Evolutionary conservation across 2,797 vertebrate genomes (phyloP).

Genomic region (Anguilla marmorata): DNA sequence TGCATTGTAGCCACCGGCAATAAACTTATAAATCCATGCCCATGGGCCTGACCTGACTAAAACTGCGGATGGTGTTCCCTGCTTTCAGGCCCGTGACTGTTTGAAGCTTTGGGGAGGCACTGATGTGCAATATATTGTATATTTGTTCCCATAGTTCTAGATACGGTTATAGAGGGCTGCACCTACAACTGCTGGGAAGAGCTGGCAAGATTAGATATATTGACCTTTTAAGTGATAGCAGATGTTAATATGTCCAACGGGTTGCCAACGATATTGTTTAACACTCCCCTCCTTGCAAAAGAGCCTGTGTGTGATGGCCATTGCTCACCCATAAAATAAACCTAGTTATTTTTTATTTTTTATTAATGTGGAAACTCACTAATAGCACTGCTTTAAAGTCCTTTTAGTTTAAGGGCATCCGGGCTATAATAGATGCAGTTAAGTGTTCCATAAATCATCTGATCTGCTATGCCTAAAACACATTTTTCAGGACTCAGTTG

Average conservation of each 20-base stretch:
- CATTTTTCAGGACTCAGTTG: neutral
- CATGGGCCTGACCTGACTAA: slow-evolving; percentile 52
- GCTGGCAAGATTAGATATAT: slow-evolving; percentile 26
- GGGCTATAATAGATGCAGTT: slow-evolving; percentile 40
- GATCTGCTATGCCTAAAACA: slow-evolving; percentile 37
- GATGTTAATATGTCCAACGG: slow-evolving; percentile 47
- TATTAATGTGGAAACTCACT: slow-evolving; percentile 27
- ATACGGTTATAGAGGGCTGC: slow-evolving; percentile 19
- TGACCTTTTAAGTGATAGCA: slow-evolving; percentile 41
- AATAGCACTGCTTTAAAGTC: slow-evolving; percentile 42
- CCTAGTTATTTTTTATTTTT: neutral
- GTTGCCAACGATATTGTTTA: slow-evolving; percentile 38
- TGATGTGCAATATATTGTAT: slow-evolving; percentile 48
- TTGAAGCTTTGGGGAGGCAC: slow-evolving; percentile 48
- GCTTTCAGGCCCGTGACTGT: slow-evolving; percentile 51
- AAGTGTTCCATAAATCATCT: slow-evolving; percentile 48
- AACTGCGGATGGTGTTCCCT: slow-evolving; percentile 49
- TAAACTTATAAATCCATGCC: slow-evolving; percentile 56
- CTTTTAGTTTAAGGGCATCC: slow-evolving; percentile 34
- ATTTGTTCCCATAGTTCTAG: slow-evolving; percentile 51
- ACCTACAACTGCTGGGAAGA: slow-evolving; percentile 31
- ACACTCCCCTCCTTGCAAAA: neutral
- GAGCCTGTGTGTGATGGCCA: neutral
- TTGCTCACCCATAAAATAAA: slow-evolving; percentile 11
- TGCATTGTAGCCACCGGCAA: slow-evolving; percentile 45